phyloP scores from a whole-genome alignment of 2,113 vertebrate species.

The Sander vitreus region DNA sequence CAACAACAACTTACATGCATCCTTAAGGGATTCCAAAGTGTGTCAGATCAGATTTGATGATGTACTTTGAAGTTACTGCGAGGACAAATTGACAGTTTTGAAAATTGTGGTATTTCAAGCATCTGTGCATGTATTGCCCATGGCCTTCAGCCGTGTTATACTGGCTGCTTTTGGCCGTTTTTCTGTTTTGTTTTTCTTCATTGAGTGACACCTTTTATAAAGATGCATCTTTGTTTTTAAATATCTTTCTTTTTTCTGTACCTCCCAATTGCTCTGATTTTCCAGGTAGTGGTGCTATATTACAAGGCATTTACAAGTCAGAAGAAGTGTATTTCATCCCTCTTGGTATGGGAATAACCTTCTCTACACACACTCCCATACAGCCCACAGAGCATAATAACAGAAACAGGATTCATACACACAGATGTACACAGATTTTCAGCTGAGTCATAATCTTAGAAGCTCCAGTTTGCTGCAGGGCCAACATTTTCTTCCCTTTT shows the following conservation, averaged over 20 bases:
- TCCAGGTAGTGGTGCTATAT: conserved; percentile 44
- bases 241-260: background rate
- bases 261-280: conserved; percentile 33
- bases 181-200: background rate
- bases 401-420: conserved; percentile 27
- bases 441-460: conserved; percentile 60
- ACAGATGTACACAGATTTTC: conserved; percentile 48
- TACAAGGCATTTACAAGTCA: conserved; percentile 50
- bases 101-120: conserved; percentile 38
- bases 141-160: conserved; percentile 7
- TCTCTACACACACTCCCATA: conserved; percentile 6
- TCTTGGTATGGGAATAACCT: conserved; percentile 37
- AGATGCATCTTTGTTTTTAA: background rate
- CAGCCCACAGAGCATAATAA: conserved; percentile 23
- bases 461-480: conserved; percentile 57
- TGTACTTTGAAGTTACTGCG: conserved; percentile 38
- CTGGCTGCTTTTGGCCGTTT: conserved; percentile 4
- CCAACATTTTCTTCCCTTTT: conserved; percentile 35
- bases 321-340: conserved; percentile 41
- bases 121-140: conserved; percentile 35
- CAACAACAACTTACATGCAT: background rate
- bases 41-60: conserved; percentile 42
- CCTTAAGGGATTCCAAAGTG: background rate
- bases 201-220: conserved; percentile 7
- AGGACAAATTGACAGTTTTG: conserved; percentile 46